Base-by-base conservation (phyloP, 2,797 vertebrate genomes). In the Chelonia mydas region DNA sequence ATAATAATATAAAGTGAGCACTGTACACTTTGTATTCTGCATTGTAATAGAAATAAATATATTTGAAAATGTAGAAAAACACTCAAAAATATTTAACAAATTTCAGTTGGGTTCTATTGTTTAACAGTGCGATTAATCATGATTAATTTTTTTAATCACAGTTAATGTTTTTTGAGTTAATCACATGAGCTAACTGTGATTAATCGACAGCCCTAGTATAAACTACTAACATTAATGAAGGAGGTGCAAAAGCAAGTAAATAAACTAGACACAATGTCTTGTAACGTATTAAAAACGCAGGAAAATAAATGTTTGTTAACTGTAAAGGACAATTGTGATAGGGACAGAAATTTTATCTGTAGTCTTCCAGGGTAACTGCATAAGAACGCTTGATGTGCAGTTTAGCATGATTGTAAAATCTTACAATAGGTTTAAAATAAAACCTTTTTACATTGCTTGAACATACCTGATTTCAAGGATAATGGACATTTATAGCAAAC, bases 381-480 rank as follows among this genome's bases (percentile, higher is more conserved):
- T 19, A 65, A 61, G 31, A 84, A 87, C 54, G 54, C 27, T 55
- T 25, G 1, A 23, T 31, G 41, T 5, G 28, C 54, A 49, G n/a
- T 61, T 61, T 11, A 59, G 45, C 41, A 81, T 81, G 47, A 80
- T 61, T 84, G 90, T 81, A 87, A 81, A 21, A 83, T 78, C 28
- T 90, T 28, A 88, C 13, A 4, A 28, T 77, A 5, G 89, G 27
- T 53, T 28, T 31, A 55, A 28, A 87, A 74, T 83, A 21, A 15
- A 85, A 2, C 17, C 84, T 51, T 87, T 87, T 90, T 2, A 53
- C 3, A 74, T 3, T 49, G 9, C 12, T 90, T 59, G 86, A 87
- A 90, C 50, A 83, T 50, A 90, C 76, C 91, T 84, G 53, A 90
- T 91, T 91, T 93, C 54, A 81, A 78, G 17, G 37, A 89, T 72